Base-by-base conservation (phyloP, 2,888 invertebrate genomes). In the Mimas tiliae region DNA sequence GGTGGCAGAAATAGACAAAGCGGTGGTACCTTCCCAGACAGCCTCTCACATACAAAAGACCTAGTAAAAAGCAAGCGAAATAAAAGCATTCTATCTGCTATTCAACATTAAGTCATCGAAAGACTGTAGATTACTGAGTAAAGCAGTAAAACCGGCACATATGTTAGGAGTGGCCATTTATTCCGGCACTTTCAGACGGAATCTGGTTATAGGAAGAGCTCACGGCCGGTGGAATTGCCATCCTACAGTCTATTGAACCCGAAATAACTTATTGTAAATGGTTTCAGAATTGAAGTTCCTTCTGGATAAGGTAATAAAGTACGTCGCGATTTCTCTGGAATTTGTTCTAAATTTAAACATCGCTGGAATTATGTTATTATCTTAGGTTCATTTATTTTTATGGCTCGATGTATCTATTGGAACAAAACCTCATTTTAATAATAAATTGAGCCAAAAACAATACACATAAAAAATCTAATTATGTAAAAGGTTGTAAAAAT, bases 131-230 rank as follows among this genome's bases (percentile, higher is more conserved):
- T 50, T 58, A 58, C 38, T 38, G 51, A 51, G 51, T 38, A 19
- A 38, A 64, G 51, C 71, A 70, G 69, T 73, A 72, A 75, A 72
- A 68, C 63, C 69, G 70, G 69, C 65, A 47, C 55, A 58, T 66
- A 68, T 72, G 73, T 73, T 66, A 62, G 58, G 74, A 76, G 69
- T 51, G 73, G 69, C 74, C 72, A 76, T 76, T 76, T 76, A 70
- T 74, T 68, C 66, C 64, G 65, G 19, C 52, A 64, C 62, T 65
- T 64, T 63, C 64, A 51, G 52, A 52, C 50, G 45, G 58, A 66
- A 67, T 67, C 67, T 67, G 52, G 62, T 67, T 67, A 67, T 52
- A 48, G 64, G 63, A 38, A 38, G 53, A 63, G 47, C 63, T 62
- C 51, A 42, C 63, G 21, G 48, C 64, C 16, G 58, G 48, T 67